A percentile compares a stretch with the other conserved stretches of the same genome.
Evolutionary conservation across 2,113 vertebrate species (phyloP).

Genomic region (Chaetops frenatus): DNA sequence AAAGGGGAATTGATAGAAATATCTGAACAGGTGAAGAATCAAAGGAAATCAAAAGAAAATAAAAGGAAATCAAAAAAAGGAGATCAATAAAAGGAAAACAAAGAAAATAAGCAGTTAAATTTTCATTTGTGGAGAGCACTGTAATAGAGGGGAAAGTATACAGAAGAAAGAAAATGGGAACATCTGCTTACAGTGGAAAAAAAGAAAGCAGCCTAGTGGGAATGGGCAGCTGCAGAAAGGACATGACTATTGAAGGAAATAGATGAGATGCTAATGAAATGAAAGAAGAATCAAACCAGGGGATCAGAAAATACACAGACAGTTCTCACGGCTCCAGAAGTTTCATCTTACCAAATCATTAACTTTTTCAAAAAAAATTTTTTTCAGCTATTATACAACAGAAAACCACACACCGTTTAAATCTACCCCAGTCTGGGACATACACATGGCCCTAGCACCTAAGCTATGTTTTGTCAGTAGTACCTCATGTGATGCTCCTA

Average conservation of each 20-base stretch:
- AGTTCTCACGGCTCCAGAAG: background rate
- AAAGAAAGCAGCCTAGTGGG: background rate
- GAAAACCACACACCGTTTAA: background rate
- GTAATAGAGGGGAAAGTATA: background rate
- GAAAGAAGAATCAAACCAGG: background rate
- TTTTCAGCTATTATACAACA: background rate
- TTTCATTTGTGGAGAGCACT: background rate
- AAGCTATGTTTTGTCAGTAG: background rate
- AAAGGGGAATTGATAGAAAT: too few relatives aligned
- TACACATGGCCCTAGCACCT: background rate
- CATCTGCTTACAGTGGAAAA: background rate
- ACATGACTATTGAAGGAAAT: background rate
- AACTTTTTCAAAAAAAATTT: background rate
- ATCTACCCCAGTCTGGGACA: fast-evolving
- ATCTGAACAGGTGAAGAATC: too few relatives aligned
- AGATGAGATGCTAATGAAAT: background rate
- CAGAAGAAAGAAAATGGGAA: background rate
- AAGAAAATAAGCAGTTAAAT: background rate
- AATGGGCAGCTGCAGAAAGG: background rate
- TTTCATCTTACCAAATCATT: background rate
- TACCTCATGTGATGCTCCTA: background rate
- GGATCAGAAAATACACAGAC: background rate
- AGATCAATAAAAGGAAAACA: background rate
- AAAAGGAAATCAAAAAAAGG: too few relatives aligned
- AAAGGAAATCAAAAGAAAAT: too few relatives aligned